Evolutionary conservation across 2,113 vertebrate species (phyloP).

Genomic region (Collichthys lucidus): DNA sequence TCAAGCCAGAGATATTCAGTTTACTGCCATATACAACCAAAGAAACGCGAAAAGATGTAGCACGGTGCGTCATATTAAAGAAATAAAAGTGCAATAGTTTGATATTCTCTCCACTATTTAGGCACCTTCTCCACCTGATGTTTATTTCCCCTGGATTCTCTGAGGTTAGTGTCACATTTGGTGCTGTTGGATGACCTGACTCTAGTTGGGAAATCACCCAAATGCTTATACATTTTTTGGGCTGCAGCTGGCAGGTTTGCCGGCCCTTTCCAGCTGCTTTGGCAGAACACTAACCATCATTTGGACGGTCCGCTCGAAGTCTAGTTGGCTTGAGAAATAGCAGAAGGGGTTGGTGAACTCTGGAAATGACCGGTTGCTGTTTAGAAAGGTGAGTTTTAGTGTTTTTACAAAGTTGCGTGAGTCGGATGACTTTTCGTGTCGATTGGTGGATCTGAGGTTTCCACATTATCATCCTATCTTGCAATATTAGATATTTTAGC

Average conservation of each 20-base stretch:
- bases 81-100: not conserved
- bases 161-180: constrained; percentile 52
- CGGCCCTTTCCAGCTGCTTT: constrained; percentile 74
- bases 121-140: not conserved
- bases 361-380: constrained; percentile 44
- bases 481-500: no score
- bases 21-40: no score
- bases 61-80: not conserved
- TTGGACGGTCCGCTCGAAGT: constrained; percentile 46
- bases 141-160: constrained; percentile 26
- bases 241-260: constrained; percentile 45
- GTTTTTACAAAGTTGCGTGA: not conserved
- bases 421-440: not conserved
- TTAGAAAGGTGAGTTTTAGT: constrained; percentile 43
- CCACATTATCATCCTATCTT: no score
- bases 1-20: no score
- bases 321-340: constrained; percentile 39
- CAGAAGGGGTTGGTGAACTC: constrained; percentile 46
- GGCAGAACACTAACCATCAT: constrained; percentile 59
- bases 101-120: not conserved
- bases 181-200: constrained; percentile 58
- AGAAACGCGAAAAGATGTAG: no score
- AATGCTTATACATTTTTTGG: constrained; percentile 47
- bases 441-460: not conserved
- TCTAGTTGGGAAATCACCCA: constrained; percentile 60